Conservation (phyloP, 2,888 invertebrate genomes). For the Caenorhabditis doughertyi region DNA sequence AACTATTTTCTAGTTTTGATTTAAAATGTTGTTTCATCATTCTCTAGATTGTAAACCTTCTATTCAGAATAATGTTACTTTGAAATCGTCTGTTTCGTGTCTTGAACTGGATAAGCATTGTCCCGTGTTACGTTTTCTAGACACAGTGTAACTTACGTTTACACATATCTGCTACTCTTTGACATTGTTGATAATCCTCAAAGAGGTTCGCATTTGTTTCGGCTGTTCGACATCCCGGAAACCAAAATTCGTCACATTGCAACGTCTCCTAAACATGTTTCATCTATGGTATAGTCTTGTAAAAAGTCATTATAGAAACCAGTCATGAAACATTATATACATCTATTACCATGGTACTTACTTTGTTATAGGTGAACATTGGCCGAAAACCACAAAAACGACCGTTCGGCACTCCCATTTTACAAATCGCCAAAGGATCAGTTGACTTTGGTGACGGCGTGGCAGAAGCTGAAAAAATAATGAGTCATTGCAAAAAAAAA, state of each 20-base stretch:
- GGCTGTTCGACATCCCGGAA: conserved; percentile 79
- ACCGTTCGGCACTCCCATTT: conserved; percentile 79
- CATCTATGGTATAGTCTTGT: background rate
- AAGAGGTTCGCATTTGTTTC: conserved; percentile 81
- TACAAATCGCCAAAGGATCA: conserved; percentile 70
- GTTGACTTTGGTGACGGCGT: conserved; percentile 17
- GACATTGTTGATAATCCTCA: conserved; percentile 74
- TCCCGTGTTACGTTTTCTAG: background rate
- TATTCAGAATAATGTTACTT: no score
- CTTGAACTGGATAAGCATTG: background rate
- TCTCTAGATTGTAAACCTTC: no score
- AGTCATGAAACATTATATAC: conserved; percentile 3
- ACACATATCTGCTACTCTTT: conserved; percentile 75
- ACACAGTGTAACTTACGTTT: conserved; percentile 66
- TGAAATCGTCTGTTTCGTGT: background rate
- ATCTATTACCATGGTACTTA: conserved; percentile 24
- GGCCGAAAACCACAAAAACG: conserved; percentile 81
- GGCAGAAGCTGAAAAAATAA: conserved; percentile 35
- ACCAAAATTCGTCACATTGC: conserved; percentile 81
- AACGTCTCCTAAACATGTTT: conserved; percentile 73
- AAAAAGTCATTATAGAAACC: conserved; percentile 5
- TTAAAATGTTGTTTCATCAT: background rate
- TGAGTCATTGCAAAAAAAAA: conserved; percentile 19
- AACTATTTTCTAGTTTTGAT: background rate
- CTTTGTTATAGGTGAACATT: conserved; percentile 75